Evolutionary conservation across 2,113 vertebrate genomes (phyloP), one percentile per base, ranked within the genome.

Genomic region (Aviceda subcristata): DNA sequence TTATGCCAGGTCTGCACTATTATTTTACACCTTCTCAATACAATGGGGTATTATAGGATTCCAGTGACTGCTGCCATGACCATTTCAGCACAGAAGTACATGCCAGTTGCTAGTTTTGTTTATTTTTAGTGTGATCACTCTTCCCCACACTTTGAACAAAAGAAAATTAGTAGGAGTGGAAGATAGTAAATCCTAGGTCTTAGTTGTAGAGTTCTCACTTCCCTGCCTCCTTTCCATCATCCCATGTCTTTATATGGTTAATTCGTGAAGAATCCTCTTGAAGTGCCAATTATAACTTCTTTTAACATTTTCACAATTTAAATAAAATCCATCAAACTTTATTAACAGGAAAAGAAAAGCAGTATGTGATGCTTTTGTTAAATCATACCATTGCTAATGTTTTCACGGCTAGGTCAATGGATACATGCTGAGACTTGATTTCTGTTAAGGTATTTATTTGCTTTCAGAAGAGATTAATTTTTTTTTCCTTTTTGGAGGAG

Each of bases 361-460:
- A 43, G 53, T 64, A 67, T 8, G 2, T 45, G 43, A 74, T 30
- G 90, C 78, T 51, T 60, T 95, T 91, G 64, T 94, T 94, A 91
- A 69, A 94, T 53, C 29, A 26, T 59, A 12, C 45, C 94, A 85
- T 82, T 97, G 79, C 53, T 90, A 39, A 97, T 87, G 50, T 90
- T 63, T 91, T 95, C 48, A 71, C 59, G 76, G 92, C 80, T 94
- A 77, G 88, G 94, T 98, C 94, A 97, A 75, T 59, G 68, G 85
- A 69, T 85, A n/a, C 93, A 94, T 95, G 87, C 76, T 81, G 87
- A 87, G 73, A 95, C 96, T 97, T 97, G 92, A 97, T 90, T 97
- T 97, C 90, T 94, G 46, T 87, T 76, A 85, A 96, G 46, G 57
- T 82, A 67, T 94, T 90, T 95, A 85, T 95, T 95, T 91, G 73